Conservation (phyloP, 2,113 vertebrate genomes). For the Sapajus apella region DNA sequence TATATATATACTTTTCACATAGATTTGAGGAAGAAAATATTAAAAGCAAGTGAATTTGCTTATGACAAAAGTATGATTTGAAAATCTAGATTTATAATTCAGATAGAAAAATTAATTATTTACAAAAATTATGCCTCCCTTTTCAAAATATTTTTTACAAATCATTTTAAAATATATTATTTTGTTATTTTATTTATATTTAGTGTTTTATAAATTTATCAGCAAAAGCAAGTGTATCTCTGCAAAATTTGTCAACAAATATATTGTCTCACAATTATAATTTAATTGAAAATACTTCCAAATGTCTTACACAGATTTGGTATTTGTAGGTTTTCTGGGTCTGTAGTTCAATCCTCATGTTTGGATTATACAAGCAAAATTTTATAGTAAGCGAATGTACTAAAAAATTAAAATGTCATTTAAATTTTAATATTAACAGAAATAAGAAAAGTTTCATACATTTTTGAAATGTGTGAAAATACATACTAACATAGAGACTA, state of each 20-base stretch:
- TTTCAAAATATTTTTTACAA: neutral
- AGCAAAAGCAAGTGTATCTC: neutral
- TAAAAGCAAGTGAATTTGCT: neutral
- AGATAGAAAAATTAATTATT: neutral
- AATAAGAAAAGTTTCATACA: neutral
- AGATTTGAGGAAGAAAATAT: neutral
- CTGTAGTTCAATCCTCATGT: neutral
- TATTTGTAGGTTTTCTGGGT: neutral
- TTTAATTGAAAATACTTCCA: neutral
- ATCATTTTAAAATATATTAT: neutral
- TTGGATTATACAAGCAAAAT: constrained; percentile 26
- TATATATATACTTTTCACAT: no score
- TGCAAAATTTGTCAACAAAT: constrained; percentile 31
- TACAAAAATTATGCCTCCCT: neutral
- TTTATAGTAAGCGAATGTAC: neutral
- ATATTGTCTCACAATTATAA: neutral
- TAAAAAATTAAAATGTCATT: constrained; percentile 6
- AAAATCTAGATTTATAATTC: neutral
- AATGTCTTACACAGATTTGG: neutral
- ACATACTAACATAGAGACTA: neutral
- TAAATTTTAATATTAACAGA: constrained; percentile 6
- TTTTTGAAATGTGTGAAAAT: neutral
- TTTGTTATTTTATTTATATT: neutral
- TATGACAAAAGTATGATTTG: neutral
- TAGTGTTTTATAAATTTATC: neutral